phyloP scores from a whole-genome alignment of 1,140 invertebrate species.

The Chrysomallon squamiferum region DNA sequence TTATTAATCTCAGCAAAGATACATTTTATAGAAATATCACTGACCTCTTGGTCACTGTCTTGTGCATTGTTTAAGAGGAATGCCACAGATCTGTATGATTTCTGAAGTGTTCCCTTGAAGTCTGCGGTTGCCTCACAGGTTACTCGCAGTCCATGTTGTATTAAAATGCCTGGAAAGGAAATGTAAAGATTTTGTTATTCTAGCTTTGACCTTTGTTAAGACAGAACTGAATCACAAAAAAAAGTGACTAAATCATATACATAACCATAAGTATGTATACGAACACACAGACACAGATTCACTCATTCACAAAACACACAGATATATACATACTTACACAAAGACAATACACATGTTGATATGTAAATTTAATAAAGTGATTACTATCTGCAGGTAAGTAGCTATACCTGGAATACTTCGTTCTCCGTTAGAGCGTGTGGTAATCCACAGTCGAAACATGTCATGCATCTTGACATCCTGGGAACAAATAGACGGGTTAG shows the following conservation, averaged over 20 bases:
- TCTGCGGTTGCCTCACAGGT: constrained; percentile 55
- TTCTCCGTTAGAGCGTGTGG: constrained; percentile 38
- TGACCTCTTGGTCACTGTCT: constrained; percentile 32
- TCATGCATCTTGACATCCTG: constrained; percentile 28
- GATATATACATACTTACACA: not conserved
- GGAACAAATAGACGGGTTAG: constrained; percentile 22
- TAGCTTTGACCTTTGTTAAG: not conserved
- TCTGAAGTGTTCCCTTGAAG: constrained; percentile 49
- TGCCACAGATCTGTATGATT: constrained; percentile 45
- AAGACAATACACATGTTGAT: no score
- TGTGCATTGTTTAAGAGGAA: constrained; percentile 43
- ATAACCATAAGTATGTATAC: not conserved
- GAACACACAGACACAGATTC: not conserved
- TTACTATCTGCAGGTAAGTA: no score
- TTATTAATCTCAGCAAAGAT: no score
- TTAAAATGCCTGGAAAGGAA: constrained; percentile 43
- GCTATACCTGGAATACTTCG: constrained; percentile 49
- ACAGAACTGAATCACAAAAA: no score
- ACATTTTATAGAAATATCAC: no score
- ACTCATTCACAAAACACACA: not conserved
- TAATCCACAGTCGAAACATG: constrained; percentile 54
- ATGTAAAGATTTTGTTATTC: not conserved
- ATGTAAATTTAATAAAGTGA: no score
- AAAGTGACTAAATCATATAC: not conserved
- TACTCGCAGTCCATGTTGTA: constrained; percentile 58